Evolutionary conservation across 2,113 vertebrate genomes (phyloP), one percentile per base, ranked within the genome.

Genomic region (Marcusenius ussheri): DNA sequence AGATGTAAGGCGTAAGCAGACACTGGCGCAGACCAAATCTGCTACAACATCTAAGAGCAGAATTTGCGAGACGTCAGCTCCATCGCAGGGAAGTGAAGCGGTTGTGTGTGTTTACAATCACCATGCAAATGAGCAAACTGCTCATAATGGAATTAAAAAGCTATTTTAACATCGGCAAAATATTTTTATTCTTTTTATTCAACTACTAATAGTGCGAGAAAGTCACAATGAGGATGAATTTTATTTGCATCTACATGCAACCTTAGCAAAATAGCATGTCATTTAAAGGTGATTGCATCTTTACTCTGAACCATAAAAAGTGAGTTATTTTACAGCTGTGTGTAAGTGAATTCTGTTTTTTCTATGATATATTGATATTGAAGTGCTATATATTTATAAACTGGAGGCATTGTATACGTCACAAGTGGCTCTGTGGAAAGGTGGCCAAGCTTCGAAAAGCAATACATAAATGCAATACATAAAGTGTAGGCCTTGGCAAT

Each of bases 331-430:
- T 80, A 80, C 74, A 80, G 35, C 31, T 42, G 15, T 15, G 74
- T 80, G 15, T 80, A 80, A 80, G 31, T 80, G 17, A 80, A 80
- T 80, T 80, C 74, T 19, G 13, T 42, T 80, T 80, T 77, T 80
- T 80, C 74, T 80, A 19, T 80, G 74, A 80, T 80, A 80, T 80
- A 80, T 80, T 80, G 35, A 80, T 70, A 70, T 70, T 70, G 62
- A 70, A 70, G n/a, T 31, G 62, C 62, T 31, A 70, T 70, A 70
- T 70, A 70, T 70, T 70, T 70, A 13, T 70, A 31, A 27, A 70
- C 62, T 31, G 62, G 9, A 70, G 62, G n/a, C 62, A 70, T 70
- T 70, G 62, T 31, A 70, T 70, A 70, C 27, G 62, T 80, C 74
- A 80, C 74, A 80, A 80, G 35, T 80, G 74, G 74, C 35, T 80